Conservation (phyloP, 1,140 invertebrate genomes). For the Leptinotarsa defecta region DNA sequence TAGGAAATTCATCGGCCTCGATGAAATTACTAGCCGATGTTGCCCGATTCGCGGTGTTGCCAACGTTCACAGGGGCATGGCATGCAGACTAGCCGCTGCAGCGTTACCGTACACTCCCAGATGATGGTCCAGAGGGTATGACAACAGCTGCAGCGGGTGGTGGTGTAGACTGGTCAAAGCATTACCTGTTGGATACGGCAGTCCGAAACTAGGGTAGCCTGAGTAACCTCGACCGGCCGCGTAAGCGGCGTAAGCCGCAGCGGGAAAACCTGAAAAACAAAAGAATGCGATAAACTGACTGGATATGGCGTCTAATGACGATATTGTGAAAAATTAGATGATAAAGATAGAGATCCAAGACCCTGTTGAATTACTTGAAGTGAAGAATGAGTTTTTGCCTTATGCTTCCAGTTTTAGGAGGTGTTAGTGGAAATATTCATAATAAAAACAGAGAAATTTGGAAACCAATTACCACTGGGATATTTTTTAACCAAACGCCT, state of each 20-base stretch:
- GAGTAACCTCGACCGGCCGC: constrained; percentile 92
- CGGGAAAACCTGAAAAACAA: constrained; percentile 83
- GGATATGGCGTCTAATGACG: too few species aligned
- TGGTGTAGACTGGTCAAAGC: constrained; percentile 71
- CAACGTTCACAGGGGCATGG: constrained; percentile 79
- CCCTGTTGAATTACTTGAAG: too few species aligned
- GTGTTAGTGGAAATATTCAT: too few species aligned
- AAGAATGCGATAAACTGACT: constrained; percentile 27
- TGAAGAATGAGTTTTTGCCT: too few species aligned
- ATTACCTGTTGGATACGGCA: constrained; percentile 96
- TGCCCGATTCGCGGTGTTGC: constrained; percentile 22
- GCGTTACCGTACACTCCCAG: constrained; percentile 62
- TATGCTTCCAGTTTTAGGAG: too few species aligned
- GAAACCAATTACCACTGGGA: too few species aligned
- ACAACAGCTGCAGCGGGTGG: constrained; percentile 60
- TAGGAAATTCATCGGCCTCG: background rate
- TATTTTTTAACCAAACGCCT: too few species aligned
- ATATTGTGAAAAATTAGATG: background rate
- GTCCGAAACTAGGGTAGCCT: constrained; percentile 95
- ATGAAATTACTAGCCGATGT: constrained; percentile 8
- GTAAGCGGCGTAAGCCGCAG: constrained; percentile 89
- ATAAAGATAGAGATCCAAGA: background rate
- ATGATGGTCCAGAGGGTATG: constrained; percentile 65
- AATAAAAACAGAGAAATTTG: too few species aligned
- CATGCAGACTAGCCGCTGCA: constrained; percentile 65